Evolutionary conservation across 2,888 invertebrate genomes (phyloP), one percentile per base, ranked within the genome.

Genomic region (Euclidia mi): DNA sequence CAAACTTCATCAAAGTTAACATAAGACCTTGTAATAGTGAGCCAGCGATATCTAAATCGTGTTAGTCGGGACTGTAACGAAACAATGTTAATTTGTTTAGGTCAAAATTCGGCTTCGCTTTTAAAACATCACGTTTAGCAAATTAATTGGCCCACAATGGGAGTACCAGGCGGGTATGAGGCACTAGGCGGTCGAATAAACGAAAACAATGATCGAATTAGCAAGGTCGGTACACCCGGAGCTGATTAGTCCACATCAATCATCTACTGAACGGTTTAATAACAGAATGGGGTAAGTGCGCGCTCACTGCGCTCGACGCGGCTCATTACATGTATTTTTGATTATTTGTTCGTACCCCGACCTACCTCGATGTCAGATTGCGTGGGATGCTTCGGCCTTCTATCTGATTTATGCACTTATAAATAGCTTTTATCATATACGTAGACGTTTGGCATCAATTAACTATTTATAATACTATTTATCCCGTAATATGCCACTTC

Each of bases 381-480:
- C 85, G 87, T 88, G 84, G 87, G 86, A 78, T 71, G 78, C 72
- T 67, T 57, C 74, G 86, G 77, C 88, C 87, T 88, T 89, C 85
- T 82, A 85, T 89, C 86, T 85, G 84, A 85, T 88, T 87, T 87
- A 87, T 88, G 87, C 82, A 83, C 71, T 85, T 88, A 90, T 91
- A 86, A 90, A 91, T 91, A 90, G 77, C 83, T 74, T 65, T 86
- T 88, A 88, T 89, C 85, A 81, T 77, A 76, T 62, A 61, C 75
- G 68, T 71, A 61, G 67, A 56, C 76, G 72, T 80, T 80, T 75
- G 75, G 79, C 80, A 82, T 78, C 72, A 78, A 78, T 84, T 76
- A 67, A 41, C 56, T 80, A 82, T 82, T 82, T 81, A 84, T 84
- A 77, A 63, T 46, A 56, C 62, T 56, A 59, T 63, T 52, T 53